phyloP scores from a whole-genome alignment of 2,888 invertebrate genomes.

The Creontiades dilutus region DNA sequence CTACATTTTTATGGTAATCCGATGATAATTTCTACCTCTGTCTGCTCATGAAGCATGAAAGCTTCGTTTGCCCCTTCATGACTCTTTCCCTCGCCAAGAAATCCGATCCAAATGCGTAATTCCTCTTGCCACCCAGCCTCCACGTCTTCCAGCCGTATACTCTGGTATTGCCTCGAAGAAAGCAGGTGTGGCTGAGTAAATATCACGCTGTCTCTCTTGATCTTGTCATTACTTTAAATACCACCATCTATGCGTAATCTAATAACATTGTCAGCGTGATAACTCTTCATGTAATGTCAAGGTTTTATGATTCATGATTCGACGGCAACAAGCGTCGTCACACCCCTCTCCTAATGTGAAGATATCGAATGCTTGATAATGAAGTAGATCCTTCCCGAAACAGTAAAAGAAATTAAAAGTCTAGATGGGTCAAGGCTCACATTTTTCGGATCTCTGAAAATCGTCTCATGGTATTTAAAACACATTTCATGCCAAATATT shows the following conservation, averaged over 20 bases:
- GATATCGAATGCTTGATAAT: no score
- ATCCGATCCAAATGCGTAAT: slow-evolving; percentile 47
- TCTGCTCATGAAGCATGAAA: slow-evolving; percentile 39
- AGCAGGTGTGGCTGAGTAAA: not conserved
- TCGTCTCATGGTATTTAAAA: no score
- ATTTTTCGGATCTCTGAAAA: no score
- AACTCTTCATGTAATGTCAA: not conserved
- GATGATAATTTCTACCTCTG: slow-evolving; percentile 48
- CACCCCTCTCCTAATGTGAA: no score
- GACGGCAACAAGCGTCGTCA: no score
- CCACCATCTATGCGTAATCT: not conserved
- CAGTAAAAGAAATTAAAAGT: no score
- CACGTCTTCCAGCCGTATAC: not conserved
- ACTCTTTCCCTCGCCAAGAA: not conserved
- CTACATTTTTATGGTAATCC: slow-evolving; percentile 66
- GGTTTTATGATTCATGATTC: not conserved
- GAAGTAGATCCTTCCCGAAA: no score
- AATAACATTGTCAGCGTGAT: not conserved
- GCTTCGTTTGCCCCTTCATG: not conserved
- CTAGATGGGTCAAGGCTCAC: no score
- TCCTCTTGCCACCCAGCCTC: slow-evolving; percentile 30
- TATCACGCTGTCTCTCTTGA: not conserved
- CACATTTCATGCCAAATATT: no score
- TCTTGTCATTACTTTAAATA: not conserved
- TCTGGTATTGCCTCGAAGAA: not conserved